A percentile compares a stretch with the other conserved stretches of the same genome.
Conservation (phyloP, 2,797 vertebrate genomes). For the Leptoclinus maculatus region DNA sequence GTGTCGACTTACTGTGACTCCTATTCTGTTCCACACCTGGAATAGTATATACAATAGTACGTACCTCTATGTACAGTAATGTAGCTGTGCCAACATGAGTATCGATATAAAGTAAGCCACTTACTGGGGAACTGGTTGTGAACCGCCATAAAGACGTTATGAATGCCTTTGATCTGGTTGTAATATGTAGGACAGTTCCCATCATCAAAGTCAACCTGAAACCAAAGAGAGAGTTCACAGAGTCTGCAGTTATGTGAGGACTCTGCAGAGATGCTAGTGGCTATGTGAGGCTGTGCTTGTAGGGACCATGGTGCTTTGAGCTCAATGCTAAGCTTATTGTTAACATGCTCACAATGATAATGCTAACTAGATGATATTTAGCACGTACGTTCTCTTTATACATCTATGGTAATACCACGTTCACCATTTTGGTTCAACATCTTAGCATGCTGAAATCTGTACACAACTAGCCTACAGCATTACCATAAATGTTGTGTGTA, state of each 20-base stretch:
- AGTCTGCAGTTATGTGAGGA: not conserved
- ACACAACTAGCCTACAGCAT: no score
- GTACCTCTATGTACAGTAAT: not conserved
- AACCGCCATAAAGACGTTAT: conserved; percentile 82
- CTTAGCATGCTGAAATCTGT: not conserved
- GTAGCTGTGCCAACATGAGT: not conserved
- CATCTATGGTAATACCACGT: no score
- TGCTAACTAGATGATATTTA: no score
- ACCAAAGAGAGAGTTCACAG: conserved; percentile 10
- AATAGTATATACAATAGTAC: not conserved
- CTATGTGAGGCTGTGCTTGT: not conserved
- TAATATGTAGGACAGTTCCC: conserved; percentile 85
- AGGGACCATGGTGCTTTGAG: not conserved
- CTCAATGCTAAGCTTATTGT: not conserved
- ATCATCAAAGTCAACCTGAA: conserved; percentile 88
- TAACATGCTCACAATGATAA: not conserved
- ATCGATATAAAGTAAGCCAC: conserved; percentile 5
- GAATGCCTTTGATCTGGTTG: conserved; percentile 87
- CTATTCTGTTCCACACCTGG: not conserved
- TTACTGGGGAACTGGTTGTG: conserved; percentile 79
- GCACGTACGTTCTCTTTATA: no score
- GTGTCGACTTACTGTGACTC: not conserved
- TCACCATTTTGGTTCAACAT: not conserved
- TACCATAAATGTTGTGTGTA: not conserved
- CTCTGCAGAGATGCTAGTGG: not conserved